These are phyloP conservation scores for Thalassophryne amazonica DNA, from an alignment of 2,797 vertebrate species.

Conservation along the genomic window DNA sequence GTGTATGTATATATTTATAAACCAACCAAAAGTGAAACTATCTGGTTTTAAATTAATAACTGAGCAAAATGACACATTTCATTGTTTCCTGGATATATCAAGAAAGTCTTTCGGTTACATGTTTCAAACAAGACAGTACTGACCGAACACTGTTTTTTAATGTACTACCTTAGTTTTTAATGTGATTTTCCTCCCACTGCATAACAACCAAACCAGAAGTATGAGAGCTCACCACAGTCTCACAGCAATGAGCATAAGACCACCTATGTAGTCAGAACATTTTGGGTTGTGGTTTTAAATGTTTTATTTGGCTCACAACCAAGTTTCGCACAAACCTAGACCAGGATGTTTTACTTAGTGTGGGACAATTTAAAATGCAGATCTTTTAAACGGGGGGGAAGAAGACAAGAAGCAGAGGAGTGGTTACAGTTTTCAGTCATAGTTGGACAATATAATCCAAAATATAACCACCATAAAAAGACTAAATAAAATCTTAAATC, in stretches of 20 bases:
- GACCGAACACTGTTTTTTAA: constrained; percentile 35
- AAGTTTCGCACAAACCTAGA: constrained; percentile 50
- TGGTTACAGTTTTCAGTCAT: constrained; percentile 25
- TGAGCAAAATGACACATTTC: not conserved
- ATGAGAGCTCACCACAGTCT: constrained; percentile 45
- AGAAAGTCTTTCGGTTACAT: too few relatives aligned
- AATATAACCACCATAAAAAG: too few relatives aligned
- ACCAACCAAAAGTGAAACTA: too few relatives aligned
- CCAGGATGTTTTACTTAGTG: constrained; percentile 38
- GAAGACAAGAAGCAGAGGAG: constrained; percentile 22
- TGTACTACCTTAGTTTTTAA: constrained; percentile 42
- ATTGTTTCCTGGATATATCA: not conserved
- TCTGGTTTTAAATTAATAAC: too few relatives aligned
- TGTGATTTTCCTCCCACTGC: constrained; percentile 51
- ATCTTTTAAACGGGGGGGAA: too few relatives aligned
- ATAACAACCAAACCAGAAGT: constrained; percentile 51
- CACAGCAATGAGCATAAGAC: constrained; percentile 51
- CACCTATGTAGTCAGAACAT: constrained; percentile 69
- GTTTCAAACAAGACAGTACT: constrained; percentile 18
- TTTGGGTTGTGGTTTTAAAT: constrained; percentile 59
- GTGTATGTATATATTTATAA: too few relatives aligned
- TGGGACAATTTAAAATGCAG: constrained; percentile 33
- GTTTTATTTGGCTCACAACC: constrained; percentile 67
- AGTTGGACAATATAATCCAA: too few relatives aligned
- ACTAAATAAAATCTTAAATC: constrained; percentile 1